Evolutionary conservation across 2,797 vertebrate species (phyloP), one percentile per base, ranked within the genome.

Genomic region (Tolypeutes matacus): DNA sequence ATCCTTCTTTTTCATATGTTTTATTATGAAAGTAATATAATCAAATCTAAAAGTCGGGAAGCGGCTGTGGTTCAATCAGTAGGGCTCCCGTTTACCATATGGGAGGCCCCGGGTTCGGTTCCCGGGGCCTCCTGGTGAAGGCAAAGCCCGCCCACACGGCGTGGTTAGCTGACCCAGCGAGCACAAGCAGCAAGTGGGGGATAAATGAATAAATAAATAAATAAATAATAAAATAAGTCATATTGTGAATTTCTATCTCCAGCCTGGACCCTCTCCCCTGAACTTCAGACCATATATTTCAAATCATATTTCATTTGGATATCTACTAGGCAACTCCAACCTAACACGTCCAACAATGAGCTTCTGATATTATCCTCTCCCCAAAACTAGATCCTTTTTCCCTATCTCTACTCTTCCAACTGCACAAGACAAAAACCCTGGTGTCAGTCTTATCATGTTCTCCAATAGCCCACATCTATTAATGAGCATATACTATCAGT

Each of bases 1-100:
- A 81, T 94, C 23, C 27, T 60, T 76, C 17, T 75, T 91, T 89
- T 91, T 46, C 51, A 34, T 82, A 60, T 42, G 83, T 69, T 86
- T 89, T 86, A 93, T 92, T 82, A 82, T 46, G 64, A 64, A 95
- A 86, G 46, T 51, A 64, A 82, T 49, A 94, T 15, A 85, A 65
- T 39, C 31, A 95, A 87, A 62, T 78, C 34, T 72, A 72, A 31
- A 46, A 46, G 46, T n/a, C n/a, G n/a, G n/a, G n/a, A n/a, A n/a
- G n/a, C n/a, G n/a, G n/a, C n/a, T n/a, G n/a, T n/a, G n/a, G n/a
- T n/a, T n/a, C n/a, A n/a, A n/a, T n/a, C n/a, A n/a, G n/a, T n/a
- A n/a, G n/a, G n/a, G n/a, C n/a, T n/a, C n/a, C n/a, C n/a, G n/a
- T n/a, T n/a, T n/a, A n/a, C n/a, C n/a, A n/a, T n/a, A n/a, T n/a